Conservation (phyloP, 2,797 vertebrate genomes). For the Cygnus olor region DNA sequence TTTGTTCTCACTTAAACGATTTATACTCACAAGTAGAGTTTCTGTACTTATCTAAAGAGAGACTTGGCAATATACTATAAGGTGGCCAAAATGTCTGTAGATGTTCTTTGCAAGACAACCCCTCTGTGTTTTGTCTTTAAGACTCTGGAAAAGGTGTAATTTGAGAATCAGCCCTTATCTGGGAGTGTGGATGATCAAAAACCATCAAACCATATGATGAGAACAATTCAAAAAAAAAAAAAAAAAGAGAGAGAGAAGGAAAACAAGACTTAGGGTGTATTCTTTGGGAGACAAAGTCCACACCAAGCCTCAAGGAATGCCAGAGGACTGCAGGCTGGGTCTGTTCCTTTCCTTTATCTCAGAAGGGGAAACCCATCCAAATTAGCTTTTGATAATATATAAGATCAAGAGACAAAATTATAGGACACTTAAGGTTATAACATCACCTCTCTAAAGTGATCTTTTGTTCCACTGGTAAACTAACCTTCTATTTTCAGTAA, state of each 20-base stretch:
- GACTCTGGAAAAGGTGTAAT: neutral
- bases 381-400: neutral
- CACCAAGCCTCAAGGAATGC: neutral
- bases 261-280: neutral
- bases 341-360: neutral
- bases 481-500: neutral
- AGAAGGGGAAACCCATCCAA: neutral
- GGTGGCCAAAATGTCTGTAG: neutral
- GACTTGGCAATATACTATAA: neutral
- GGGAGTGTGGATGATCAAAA: neutral
- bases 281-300: neutral
- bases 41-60: neutral
- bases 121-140: neutral
- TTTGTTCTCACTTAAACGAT: neutral
- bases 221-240: neutral
- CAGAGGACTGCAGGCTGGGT: neutral
- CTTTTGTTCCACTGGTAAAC: conserved; percentile 1
- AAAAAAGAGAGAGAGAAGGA: neutral
- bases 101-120: neutral
- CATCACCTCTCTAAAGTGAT: neutral
- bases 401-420: neutral
- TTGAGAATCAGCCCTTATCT: neutral
- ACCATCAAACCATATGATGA: neutral
- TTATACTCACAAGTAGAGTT: neutral
- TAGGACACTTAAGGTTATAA: neutral